A percentile compares a stretch with the other conserved stretches of the same genome.
These are phyloP conservation scores for Mesorhabditis spiculigera DNA, from an alignment of 2,888 invertebrate genomes.

Conservation along the genomic window DNA sequence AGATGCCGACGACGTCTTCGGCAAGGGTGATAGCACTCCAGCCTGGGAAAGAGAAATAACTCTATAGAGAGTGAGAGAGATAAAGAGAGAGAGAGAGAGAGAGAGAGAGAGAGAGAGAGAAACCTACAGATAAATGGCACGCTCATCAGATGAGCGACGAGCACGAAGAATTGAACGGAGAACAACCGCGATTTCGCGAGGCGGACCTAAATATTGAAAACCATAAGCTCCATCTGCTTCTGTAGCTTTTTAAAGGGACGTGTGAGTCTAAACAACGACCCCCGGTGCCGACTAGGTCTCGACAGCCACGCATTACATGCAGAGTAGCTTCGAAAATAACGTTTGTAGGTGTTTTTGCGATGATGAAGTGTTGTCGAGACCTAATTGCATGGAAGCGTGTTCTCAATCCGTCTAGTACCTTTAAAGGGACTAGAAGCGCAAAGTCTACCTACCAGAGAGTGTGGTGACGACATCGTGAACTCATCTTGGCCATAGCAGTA, in stretches of 20 bases:
- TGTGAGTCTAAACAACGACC: no score
- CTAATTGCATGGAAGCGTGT: no score
- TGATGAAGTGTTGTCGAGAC: no score
- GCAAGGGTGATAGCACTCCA: not conserved
- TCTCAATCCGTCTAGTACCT: no score
- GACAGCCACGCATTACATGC: no score
- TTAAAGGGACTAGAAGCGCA: no score
- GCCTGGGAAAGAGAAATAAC: not conserved
- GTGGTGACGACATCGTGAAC: not conserved
- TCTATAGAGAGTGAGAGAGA: not conserved
- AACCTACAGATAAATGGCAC: not conserved
- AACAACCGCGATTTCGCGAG: not conserved
- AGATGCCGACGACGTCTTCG: not conserved
- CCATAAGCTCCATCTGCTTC: no score
- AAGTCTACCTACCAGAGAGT: no score
- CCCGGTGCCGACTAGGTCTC: no score
- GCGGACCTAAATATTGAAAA: not conserved
- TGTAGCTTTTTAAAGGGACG: no score
- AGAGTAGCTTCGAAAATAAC: no score
- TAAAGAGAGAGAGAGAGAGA: not conserved
- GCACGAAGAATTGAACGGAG: not conserved
- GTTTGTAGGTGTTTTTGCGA: no score
- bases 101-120: not conserved
- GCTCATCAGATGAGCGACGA: constrained; percentile 4
- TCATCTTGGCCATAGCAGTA: not conserved